phyloP scores from a whole-genome alignment of 2,113 vertebrate genomes.

The Oryzias woworae region DNA sequence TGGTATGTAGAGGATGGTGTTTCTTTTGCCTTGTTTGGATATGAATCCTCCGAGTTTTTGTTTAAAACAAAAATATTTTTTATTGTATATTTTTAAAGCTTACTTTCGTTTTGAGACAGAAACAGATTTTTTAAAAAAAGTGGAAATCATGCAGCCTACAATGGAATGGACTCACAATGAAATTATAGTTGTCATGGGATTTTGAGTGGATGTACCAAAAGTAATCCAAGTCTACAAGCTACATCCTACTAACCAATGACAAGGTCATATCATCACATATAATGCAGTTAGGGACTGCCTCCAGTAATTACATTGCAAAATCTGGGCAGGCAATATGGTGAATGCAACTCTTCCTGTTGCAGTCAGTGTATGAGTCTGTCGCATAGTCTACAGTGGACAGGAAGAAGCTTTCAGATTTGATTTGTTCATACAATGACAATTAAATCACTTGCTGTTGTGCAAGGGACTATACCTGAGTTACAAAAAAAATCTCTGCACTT shows the following conservation, averaged over 20 bases:
- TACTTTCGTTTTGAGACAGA: too few species aligned
- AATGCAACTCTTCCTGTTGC: conserved; percentile 16
- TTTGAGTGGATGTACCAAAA: conserved; percentile 5
- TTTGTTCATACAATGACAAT: conserved; percentile 21
- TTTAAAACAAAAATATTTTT: too few species aligned
- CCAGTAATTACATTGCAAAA: conserved; percentile 26
- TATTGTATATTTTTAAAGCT: too few species aligned
- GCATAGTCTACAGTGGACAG: background rate
- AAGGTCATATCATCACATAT: conserved; percentile 20
- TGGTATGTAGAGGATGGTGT: too few species aligned
- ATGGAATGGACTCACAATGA: conserved; percentile 31
- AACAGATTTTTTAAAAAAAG: too few species aligned
- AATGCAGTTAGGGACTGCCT: conserved; percentile 25
- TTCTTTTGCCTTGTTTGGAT: too few species aligned
- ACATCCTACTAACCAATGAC: conserved; percentile 2
- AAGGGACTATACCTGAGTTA: conserved; percentile 12
- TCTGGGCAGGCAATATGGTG: conserved; percentile 8
- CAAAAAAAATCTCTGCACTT: conserved; percentile 8
- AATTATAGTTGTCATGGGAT: conserved; percentile 46
- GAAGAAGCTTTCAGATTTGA: conserved; percentile 12
- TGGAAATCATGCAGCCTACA: background rate
- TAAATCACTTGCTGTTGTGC: conserved; percentile 1
- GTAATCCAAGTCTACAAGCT: conserved; percentile 19
- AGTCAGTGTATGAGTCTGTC: conserved; percentile 18
- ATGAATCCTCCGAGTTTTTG: too few species aligned